phyloP scores from a whole-genome alignment of 92 coral and sea anemone species.

The Ricordea florida region DNA sequence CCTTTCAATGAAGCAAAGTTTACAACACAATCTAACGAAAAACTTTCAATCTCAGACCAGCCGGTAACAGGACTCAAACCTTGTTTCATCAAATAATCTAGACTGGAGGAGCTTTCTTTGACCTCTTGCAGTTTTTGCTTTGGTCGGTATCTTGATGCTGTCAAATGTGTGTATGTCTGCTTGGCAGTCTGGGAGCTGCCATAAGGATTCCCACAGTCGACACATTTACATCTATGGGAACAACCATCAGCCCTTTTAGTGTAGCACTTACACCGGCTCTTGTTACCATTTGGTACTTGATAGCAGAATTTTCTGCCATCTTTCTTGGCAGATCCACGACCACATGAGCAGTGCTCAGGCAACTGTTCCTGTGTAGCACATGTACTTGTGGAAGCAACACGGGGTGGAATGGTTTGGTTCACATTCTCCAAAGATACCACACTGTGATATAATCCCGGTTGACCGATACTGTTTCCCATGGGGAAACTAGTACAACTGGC shows the following conservation, averaged over 20 bases:
- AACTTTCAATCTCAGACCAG: conserved; percentile 25
- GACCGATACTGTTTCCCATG: no score
- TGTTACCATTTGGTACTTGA: conserved; percentile 56
- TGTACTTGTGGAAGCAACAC: no score
- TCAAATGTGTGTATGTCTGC: conserved; percentile 36
- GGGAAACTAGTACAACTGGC: no score
- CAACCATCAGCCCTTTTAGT: conserved; percentile 28
- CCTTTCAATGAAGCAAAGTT: conserved; percentile 21
- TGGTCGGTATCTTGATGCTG: conserved; percentile 49
- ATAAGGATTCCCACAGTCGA: conserved; percentile 56
- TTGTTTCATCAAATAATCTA: conserved; percentile 20
- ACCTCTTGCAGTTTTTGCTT: conserved; percentile 60
- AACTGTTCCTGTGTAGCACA: no score
- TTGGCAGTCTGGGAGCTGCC: conserved; percentile 48
- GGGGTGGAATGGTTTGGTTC: no score
- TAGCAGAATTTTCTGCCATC: no score
- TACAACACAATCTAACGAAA: conserved; percentile 37
- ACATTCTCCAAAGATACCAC: no score
- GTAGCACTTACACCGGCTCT: conserved; percentile 54
- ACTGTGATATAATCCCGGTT: no score
- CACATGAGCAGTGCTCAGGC: no score
- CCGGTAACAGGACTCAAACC: conserved; percentile 42
- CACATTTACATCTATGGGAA: conserved; percentile 44
- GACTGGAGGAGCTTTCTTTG: conserved; percentile 36
- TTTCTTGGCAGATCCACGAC: no score